Evolutionary conservation across 2,797 vertebrate species (phyloP).

Genomic region (Margarornis squamiger): DNA sequence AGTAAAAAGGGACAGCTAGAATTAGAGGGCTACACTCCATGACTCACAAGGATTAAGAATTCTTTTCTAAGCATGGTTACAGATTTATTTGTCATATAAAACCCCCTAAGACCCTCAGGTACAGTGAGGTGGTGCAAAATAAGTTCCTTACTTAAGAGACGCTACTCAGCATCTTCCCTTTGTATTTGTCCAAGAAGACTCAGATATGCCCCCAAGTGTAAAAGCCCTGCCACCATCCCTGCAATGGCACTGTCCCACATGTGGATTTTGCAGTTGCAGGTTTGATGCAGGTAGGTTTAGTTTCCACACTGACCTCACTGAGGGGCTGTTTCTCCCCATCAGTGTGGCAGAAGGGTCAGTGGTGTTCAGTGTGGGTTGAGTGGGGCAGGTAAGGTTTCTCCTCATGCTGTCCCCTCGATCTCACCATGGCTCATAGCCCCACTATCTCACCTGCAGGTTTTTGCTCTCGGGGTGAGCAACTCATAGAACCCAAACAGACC

Average conservation of each 20-base stretch:
- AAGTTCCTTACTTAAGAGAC: not conserved
- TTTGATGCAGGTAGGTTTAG: not conserved
- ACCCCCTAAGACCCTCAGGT: not conserved
- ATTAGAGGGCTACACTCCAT: not conserved
- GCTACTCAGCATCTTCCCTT: not conserved
- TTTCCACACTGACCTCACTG: not conserved
- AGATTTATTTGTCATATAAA: not conserved
- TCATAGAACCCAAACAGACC: not conserved
- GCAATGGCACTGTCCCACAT: too few species aligned
- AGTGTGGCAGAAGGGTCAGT: not conserved
- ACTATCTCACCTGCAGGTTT: not conserved
- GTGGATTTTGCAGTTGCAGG: not conserved
- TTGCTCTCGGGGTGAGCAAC: not conserved
- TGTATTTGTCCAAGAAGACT: not conserved
- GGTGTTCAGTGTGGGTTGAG: not conserved
- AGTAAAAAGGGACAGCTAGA: not conserved
- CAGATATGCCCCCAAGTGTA: not conserved
- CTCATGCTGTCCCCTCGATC: not conserved
- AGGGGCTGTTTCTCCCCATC: rapidly evolving
- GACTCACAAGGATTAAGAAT: not conserved
- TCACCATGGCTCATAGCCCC: rapidly evolving
- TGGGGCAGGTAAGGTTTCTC: not conserved
- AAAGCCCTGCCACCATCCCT: not conserved
- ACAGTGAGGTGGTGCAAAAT: not conserved
- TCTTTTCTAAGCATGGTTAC: not conserved